phyloP scores from a whole-genome alignment of 2,797 vertebrate genomes.

The Epinephelus malabaricus region DNA sequence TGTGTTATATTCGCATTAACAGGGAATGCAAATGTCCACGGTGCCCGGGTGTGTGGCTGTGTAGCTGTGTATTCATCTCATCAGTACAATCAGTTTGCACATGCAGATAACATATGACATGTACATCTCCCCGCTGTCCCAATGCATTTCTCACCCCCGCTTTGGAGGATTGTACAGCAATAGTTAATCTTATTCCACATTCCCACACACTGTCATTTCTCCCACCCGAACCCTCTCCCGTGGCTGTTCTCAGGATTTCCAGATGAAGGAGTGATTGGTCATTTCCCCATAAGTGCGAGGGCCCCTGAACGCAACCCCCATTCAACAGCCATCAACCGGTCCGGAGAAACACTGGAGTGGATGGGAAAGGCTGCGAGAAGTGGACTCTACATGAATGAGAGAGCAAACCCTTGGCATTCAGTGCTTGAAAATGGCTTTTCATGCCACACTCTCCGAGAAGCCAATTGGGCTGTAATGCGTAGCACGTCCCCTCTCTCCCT shows the following conservation, averaged over 20 bases:
- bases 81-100: conserved; percentile 61
- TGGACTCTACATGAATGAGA: conserved; percentile 69
- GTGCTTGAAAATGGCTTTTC: conserved; percentile 72
- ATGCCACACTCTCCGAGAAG: conserved; percentile 68
- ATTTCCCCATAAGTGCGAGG: conserved; percentile 54
- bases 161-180: conserved; percentile 31
- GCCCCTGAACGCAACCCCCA: conserved; percentile 42
- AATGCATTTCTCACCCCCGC: conserved; percentile 38
- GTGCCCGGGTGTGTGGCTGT: conserved; percentile 4
- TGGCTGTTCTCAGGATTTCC: conserved; percentile 57
- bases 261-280: conserved; percentile 66
- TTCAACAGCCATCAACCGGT: conserved; percentile 60
- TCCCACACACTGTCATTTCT: conserved; percentile 19
- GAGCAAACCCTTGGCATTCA: conserved; percentile 69
- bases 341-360: conserved; percentile 55
- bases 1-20: conserved; percentile 22
- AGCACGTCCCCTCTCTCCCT: conserved; percentile 59
- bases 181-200: conserved; percentile 39
- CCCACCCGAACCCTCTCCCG: neutral
- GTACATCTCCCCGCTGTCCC: conserved; percentile 51
- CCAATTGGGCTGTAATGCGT: conserved; percentile 71
- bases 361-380: conserved; percentile 67
- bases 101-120: conserved; percentile 54
- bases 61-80: conserved; percentile 26
- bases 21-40: conserved; percentile 21